These are phyloP conservation scores for Anguilla japonica DNA, from an alignment of 2,113 vertebrate species.

Conservation along the genomic window DNA sequence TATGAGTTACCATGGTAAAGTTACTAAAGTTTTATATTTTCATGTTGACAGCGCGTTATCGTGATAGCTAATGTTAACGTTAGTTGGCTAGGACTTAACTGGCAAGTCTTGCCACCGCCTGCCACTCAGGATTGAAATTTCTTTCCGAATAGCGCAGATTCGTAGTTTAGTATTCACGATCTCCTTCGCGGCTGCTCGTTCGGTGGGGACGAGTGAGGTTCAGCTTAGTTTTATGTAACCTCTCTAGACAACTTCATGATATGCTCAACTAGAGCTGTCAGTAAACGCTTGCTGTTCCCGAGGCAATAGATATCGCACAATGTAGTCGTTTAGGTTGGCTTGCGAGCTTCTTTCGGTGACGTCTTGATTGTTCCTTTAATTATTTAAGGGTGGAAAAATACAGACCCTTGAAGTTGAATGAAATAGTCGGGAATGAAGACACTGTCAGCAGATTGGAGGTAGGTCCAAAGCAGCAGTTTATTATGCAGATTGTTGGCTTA, in stretches of 20 bases:
- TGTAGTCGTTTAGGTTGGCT: neutral
- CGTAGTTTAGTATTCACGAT: neutral
- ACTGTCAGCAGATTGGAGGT: constrained; percentile 92
- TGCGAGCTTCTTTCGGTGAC: neutral
- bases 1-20: constrained; percentile 66
- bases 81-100: neutral
- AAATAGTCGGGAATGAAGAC: constrained; percentile 94
- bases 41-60: neutral
- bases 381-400: constrained; percentile 91
- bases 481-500: neutral
- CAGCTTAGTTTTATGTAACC: no score
- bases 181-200: neutral
- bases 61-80: neutral
- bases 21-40: neutral
- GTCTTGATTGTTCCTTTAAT: constrained; percentile 23
- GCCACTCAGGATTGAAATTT: no score
- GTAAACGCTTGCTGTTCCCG: no score
- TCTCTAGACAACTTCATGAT: neutral
- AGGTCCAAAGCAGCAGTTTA: constrained; percentile 19
- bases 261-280: neutral
- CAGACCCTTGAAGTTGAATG: constrained; percentile 80
- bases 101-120: no score
- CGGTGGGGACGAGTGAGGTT: neutral
- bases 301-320: no score
- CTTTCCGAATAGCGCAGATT: no score